Percentiles rank a stretch among this genome's conserved stretches.
Evolutionary conservation across 1,140 invertebrate species (phyloP).

Genomic region (Drosophila lacertosa): DNA sequence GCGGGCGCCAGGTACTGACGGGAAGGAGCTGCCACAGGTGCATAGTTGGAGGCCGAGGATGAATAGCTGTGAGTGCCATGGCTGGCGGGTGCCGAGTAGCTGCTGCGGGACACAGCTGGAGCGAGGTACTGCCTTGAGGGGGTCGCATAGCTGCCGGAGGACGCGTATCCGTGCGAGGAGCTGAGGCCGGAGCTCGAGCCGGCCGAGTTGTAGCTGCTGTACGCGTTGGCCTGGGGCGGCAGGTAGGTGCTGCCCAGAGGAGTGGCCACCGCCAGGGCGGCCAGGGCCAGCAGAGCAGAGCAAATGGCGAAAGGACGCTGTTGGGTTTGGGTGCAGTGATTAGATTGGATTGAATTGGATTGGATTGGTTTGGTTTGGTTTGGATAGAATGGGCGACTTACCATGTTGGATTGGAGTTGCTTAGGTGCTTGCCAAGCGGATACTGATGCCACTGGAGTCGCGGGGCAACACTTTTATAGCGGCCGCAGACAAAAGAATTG

Average conservation of each 20-base stretch:
- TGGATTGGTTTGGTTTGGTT: neutral
- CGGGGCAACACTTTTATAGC: conserved; percentile 64
- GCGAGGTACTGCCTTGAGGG: conserved; percentile 11
- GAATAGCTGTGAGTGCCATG: conserved; percentile 26
- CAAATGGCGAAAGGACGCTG: conserved; percentile 46
- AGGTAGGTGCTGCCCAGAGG: conserved; percentile 60
- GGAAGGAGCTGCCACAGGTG: conserved; percentile 15
- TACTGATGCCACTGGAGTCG: conserved; percentile 50
- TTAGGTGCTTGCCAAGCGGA: conserved; percentile 36
- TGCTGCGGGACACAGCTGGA: conserved; percentile 17
- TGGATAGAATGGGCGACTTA: conserved; percentile 26
- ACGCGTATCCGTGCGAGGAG: conserved; percentile 26
- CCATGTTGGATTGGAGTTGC: conserved; percentile 38
- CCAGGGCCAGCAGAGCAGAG: conserved; percentile 35
- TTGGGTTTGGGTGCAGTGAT: neutral
- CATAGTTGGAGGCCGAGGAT: neutral
- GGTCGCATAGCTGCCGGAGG: conserved; percentile 3
- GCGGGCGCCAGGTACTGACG: conserved; percentile 35
- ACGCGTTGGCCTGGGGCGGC: conserved; percentile 53
- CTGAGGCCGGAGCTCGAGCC: conserved; percentile 23
- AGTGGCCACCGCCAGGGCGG: conserved; percentile 24
- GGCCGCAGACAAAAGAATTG: conserved; percentile 44
- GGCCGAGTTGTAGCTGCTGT: conserved; percentile 48
- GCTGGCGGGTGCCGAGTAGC: conserved; percentile 39
- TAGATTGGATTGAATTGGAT: neutral